phyloP scores from a whole-genome alignment of 1,140 invertebrate genomes.

The Copidosoma floridanum region DNA sequence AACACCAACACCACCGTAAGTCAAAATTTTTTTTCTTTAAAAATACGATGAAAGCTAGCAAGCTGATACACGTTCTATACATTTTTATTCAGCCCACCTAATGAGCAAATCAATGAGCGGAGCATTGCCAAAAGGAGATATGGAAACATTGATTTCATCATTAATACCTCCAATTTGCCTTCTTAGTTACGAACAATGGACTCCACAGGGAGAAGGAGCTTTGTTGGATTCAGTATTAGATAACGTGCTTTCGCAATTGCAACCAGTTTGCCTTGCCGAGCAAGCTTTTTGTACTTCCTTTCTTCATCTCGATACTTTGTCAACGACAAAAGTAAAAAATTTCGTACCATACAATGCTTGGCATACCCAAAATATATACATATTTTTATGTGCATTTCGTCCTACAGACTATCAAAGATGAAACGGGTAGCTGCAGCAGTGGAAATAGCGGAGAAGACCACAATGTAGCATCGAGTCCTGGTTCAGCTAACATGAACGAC shows the following conservation, averaged over 20 bases:
- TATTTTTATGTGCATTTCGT: background rate
- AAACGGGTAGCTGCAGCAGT: constrained; percentile 39
- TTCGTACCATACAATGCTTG: too few relatives aligned
- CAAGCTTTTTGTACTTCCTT: constrained; percentile 95
- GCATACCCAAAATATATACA: too few relatives aligned
- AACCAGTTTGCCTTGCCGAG: constrained; percentile 89
- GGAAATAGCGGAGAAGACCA: constrained; percentile 21
- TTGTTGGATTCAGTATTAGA: constrained; percentile 71
- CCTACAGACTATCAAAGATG: constrained; percentile 32
- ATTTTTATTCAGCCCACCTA: constrained; percentile 17
- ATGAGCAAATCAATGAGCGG: constrained; percentile 6
- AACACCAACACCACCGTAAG: constrained; percentile 33
- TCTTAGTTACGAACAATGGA: constrained; percentile 47
- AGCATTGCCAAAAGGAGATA: constrained; percentile 11
- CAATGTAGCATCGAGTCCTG: constrained; percentile 44
- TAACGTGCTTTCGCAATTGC: constrained; percentile 81
- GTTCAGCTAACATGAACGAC: constrained; percentile 45
- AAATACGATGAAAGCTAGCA: background rate
- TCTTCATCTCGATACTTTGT: constrained; percentile 77
- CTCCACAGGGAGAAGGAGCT: constrained; percentile 48
- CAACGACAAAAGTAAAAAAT: constrained; percentile 49
- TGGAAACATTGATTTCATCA: constrained; percentile 12
- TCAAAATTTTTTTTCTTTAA: background rate
- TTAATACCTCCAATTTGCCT: constrained; percentile 43
- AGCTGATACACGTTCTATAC: too few relatives aligned